phyloP scores from a whole-genome alignment of 1,140 invertebrate genomes.

The Globodera rostochiensis region DNA sequence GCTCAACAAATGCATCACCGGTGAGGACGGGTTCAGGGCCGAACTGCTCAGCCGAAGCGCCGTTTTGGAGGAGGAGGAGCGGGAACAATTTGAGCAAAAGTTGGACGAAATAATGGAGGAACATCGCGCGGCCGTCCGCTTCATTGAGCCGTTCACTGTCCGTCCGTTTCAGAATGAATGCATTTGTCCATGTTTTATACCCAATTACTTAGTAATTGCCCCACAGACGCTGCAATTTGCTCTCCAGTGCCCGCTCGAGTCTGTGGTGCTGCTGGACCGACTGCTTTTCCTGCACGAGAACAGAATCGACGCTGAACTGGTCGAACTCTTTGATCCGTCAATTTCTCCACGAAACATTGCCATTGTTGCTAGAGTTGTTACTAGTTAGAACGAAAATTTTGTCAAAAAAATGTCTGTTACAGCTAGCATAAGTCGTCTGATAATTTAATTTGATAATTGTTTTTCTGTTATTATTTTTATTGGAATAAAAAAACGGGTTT shows the following conservation, averaged over 20 bases:
- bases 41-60: constrained; percentile 8
- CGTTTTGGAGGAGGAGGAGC: constrained; percentile 10
- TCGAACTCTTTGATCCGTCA: constrained; percentile 10
- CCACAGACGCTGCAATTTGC: constrained; percentile 24
- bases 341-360: constrained; percentile 29
- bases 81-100: background rate
- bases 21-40: background rate
- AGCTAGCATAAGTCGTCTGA: too few relatives aligned
- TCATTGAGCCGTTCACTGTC: constrained; percentile 30
- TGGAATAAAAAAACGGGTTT: too few relatives aligned
- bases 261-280: constrained; percentile 17
- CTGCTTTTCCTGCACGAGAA: constrained; percentile 25
- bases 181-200: background rate
- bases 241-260: constrained; percentile 15
- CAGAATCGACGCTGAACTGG: constrained; percentile 3
- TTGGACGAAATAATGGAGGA: background rate
- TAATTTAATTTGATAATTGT: too few relatives aligned
- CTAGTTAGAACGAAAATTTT: too few relatives aligned
- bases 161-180: background rate
- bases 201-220: background rate
- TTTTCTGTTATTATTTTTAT: too few relatives aligned
- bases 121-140: background rate
- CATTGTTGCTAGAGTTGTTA: constrained; percentile 1
- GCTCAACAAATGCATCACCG: constrained; percentile 5
- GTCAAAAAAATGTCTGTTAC: too few relatives aligned